These are phyloP conservation scores for Anoplopoma fimbria DNA, from an alignment of 2,113 vertebrate genomes.

Conservation along the genomic window DNA sequence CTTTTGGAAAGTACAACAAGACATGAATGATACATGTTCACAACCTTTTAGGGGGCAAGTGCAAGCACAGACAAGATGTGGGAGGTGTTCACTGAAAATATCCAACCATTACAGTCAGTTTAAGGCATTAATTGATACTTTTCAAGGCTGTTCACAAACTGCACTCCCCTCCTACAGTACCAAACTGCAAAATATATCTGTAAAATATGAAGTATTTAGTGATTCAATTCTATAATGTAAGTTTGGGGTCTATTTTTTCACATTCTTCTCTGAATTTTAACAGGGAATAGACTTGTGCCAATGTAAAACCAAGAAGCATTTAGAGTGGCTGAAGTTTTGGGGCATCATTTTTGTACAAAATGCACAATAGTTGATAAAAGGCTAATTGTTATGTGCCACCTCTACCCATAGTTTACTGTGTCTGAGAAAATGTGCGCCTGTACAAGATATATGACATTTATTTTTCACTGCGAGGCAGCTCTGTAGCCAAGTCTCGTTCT, in stretches of 20 bases:
- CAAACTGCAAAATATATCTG: neutral
- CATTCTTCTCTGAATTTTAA: neutral
- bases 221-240: neutral
- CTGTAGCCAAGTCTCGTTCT: slow-evolving; percentile 23
- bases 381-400: neutral
- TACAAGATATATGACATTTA: neutral
- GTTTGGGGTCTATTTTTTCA: neutral
- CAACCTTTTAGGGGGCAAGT: neutral
- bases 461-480: neutral
- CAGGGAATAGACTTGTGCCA: neutral
- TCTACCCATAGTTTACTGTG: neutral
- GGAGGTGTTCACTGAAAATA: slow-evolving; percentile 21
- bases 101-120: neutral
- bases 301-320: neutral
- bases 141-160: neutral
- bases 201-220: neutral
- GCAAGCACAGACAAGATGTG: neutral
- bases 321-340: neutral
- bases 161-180: neutral
- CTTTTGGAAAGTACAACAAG: slow-evolving; percentile 3
- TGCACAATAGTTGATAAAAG: neutral
- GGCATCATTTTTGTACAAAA: neutral
- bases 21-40: slow-evolving; percentile 13
- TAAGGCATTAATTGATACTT: neutral
- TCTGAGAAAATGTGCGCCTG: neutral